phyloP scores from a whole-genome alignment of 2,113 vertebrate genomes.

The Anhinga rufa region DNA sequence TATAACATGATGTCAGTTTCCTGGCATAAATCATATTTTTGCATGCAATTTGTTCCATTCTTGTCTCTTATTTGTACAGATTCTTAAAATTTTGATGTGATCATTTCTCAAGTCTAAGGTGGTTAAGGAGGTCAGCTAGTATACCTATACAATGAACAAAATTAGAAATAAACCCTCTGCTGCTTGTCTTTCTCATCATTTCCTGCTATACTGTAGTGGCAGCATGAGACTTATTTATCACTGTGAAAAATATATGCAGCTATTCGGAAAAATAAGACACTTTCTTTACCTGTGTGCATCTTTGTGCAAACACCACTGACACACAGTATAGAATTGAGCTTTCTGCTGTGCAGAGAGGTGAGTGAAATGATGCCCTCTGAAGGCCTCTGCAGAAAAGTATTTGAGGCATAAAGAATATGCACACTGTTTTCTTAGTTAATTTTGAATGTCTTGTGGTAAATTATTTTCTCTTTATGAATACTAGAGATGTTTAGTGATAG shows the following conservation, averaged over 20 bases:
- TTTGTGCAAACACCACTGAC: not conserved
- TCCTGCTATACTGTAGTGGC: not conserved
- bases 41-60: not conserved
- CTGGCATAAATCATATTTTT: not conserved
- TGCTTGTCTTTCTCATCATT: not conserved
- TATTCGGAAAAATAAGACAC: not conserved
- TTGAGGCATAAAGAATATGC: not conserved
- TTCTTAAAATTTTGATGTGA: not conserved
- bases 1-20: not conserved
- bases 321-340: not conserved
- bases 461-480: not conserved
- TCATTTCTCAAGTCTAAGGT: not conserved
- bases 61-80: not conserved
- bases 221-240: not conserved
- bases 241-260: not conserved
- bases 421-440: not conserved
- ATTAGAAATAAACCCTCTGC: not conserved
- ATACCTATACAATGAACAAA: not conserved
- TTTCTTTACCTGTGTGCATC: not conserved
- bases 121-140: not conserved
- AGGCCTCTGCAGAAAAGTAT: not conserved
- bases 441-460: not conserved
- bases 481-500: not conserved
- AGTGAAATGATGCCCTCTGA: not conserved
- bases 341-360: not conserved